Base-by-base conservation (phyloP, 23 tunicate species). In the Halocynthia roretzi region DNA sequence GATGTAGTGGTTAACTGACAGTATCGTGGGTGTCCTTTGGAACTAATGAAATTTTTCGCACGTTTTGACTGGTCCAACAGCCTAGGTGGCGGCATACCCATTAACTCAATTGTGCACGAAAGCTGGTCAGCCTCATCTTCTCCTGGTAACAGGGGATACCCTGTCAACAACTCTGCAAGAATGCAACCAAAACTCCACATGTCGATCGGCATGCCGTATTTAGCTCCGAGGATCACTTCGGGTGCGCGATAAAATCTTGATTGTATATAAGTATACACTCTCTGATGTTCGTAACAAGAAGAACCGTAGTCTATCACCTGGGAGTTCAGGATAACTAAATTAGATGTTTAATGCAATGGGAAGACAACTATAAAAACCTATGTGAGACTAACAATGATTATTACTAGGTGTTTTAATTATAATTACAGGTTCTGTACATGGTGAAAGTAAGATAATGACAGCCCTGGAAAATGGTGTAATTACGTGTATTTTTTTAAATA, bases 101-200 rank as follows among this genome's bases (percentile, higher is more conserved):
- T 71, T 8, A 95, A 80, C 83, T 95, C 99, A 52, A 95, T 95
- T 22, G 94, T 80, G 65, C 99, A 95, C 50, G 99, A 96, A 10
- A 95, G 85, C 61, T 95, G 99, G 74, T 95, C 99, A 7, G 91
- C 96, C 62, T 95, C 99, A 80, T 95, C 99, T 53, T 95, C 99
- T 8, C 99, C 99, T 6, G 99, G 99, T 12, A 95, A 62, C 52
- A 95, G 72, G 8, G 99, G 99, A 57, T 95, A 95, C 50, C 99
- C 99, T 62, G 99, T 95, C n/a, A 95, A 65, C 0, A 95, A 85
- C 62, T 95, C 99, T 49, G 99, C 99, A 0, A 95, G 85, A 49
- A 95, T 95, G 80, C 99, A 95, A 7, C 99, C 99, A 79, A 95
- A 95, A 63, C 99, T 95, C 99, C 99, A 95, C 96, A 95, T 95